These are phyloP conservation scores for Horisme vitalbata DNA, from an alignment of 2,888 invertebrate genomes.

Conservation along the genomic window DNA sequence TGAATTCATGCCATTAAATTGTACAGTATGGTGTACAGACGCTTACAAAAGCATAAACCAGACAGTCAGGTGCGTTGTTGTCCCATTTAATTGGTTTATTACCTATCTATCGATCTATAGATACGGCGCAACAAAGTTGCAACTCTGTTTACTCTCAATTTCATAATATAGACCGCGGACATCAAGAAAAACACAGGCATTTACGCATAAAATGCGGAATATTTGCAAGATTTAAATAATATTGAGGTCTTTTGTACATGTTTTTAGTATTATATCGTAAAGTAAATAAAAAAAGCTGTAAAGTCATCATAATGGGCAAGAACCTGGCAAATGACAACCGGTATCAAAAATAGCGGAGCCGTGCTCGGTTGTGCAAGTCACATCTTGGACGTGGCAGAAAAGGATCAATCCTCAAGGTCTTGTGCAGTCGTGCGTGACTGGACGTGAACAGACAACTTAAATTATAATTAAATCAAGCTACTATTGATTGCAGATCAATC, in stretches of 20 bases:
- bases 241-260: conserved; percentile 23
- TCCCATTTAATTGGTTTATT: conserved; percentile 22
- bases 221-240: conserved; percentile 13
- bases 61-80: conserved; percentile 28
- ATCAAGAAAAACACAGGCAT: conserved; percentile 4
- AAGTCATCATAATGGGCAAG: conserved; percentile 44
- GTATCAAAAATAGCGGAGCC: conserved; percentile 63
- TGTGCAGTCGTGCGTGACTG: conserved; percentile 64
- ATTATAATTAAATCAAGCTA: conserved; percentile 50
- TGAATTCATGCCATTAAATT: conserved; percentile 2
- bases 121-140: conserved; percentile 13
- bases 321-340: conserved; percentile 40
- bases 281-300: conserved; percentile 42
- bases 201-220: conserved; percentile 27
- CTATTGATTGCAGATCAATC: conserved; percentile 41
- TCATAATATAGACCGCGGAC: neutral
- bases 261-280: conserved; percentile 41
- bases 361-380: conserved; percentile 71
- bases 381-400: conserved; percentile 53
- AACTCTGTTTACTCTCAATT: conserved; percentile 3
- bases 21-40: conserved; percentile 5
- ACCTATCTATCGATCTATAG: conserved; percentile 9
- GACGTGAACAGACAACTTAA: conserved; percentile 57
- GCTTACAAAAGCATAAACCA: conserved; percentile 30
- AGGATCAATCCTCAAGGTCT: conserved; percentile 71